Percentiles rank a stretch among this genome's conserved stretches.
phyloP scores from a whole-genome alignment of 2,888 invertebrate species.

The Lithophane semibrunnea region DNA sequence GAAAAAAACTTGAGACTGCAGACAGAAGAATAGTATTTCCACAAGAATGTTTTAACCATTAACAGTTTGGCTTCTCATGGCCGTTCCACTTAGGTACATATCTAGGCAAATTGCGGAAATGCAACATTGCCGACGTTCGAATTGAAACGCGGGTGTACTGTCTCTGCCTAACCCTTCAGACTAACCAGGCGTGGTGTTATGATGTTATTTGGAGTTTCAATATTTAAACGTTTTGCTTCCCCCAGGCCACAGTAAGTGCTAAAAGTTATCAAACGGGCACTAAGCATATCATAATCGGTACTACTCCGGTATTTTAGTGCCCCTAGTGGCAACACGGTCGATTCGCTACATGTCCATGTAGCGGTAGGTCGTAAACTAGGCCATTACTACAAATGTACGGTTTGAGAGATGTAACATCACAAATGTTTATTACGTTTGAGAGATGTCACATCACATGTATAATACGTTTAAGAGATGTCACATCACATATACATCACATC shows the following conservation, averaged over 20 bases:
- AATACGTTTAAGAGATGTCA: conserved; percentile 3
- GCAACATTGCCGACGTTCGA: neutral
- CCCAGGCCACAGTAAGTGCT: neutral
- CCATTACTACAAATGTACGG: conserved; percentile 23
- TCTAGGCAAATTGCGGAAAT: neutral
- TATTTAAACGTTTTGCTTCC: neutral
- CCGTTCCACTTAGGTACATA: neutral
- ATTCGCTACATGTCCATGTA: conserved; percentile 2
- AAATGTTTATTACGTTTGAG: conserved; percentile 5
- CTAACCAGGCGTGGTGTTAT: too few species aligned
- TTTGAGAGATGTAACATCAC: conserved; percentile 8
- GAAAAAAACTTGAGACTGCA: neutral
- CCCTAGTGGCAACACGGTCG: conserved; percentile 13
- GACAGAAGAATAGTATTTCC: neutral
- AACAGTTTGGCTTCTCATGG: neutral
- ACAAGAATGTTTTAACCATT: neutral
- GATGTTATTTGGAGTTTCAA: neutral
- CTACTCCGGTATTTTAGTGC: conserved; percentile 11
- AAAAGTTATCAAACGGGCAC: conserved; percentile 11
- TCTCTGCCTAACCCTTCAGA: neutral
- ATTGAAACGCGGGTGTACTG: neutral
- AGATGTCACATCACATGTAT: conserved; percentile 9
- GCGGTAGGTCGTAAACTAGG: conserved; percentile 27
- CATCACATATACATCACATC: conserved; percentile 4
- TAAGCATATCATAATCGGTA: conserved; percentile 28